phyloP scores from a whole-genome alignment of 2,888 invertebrate genomes.

The Ornithoptera priamus region DNA sequence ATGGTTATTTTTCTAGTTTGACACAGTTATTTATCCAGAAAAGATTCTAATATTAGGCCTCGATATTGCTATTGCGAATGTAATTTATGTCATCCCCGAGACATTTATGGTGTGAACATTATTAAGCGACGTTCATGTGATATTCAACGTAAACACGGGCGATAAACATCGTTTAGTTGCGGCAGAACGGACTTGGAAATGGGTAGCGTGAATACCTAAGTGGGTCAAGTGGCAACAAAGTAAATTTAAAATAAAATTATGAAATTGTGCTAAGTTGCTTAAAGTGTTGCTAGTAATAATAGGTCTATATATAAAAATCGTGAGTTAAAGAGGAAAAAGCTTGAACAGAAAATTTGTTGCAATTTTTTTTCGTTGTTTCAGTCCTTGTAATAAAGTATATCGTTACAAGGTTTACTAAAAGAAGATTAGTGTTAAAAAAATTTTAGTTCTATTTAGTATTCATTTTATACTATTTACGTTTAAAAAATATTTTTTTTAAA shows the following conservation, averaged over 20 bases:
- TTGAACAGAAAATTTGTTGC: too few species aligned
- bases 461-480: too few species aligned
- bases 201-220: conserved; percentile 2
- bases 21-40: not conserved
- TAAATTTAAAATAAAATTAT: not conserved
- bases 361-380: too few species aligned
- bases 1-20: not conserved
- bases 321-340: too few species aligned
- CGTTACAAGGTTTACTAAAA: too few species aligned
- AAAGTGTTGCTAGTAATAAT: too few species aligned
- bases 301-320: too few species aligned
- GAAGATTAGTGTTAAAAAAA: too few species aligned
- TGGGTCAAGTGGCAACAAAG: conserved; percentile 13
- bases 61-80: not conserved
- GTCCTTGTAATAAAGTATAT: too few species aligned
- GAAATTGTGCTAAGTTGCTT: not conserved
- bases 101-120: conserved; percentile 43
- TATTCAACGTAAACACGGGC: conserved; percentile 40
- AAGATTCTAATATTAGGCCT: not conserved
- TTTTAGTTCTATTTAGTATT: too few species aligned
- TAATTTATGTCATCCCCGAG: conserved; percentile 41
- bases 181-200: conserved; percentile 25
- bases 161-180: conserved; percentile 34
- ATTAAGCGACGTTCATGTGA: conserved; percentile 41
- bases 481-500: too few species aligned